These are phyloP conservation scores for Blastobasis lacticolella DNA, from an alignment of 2,888 invertebrate genomes.

Conservation along the genomic window DNA sequence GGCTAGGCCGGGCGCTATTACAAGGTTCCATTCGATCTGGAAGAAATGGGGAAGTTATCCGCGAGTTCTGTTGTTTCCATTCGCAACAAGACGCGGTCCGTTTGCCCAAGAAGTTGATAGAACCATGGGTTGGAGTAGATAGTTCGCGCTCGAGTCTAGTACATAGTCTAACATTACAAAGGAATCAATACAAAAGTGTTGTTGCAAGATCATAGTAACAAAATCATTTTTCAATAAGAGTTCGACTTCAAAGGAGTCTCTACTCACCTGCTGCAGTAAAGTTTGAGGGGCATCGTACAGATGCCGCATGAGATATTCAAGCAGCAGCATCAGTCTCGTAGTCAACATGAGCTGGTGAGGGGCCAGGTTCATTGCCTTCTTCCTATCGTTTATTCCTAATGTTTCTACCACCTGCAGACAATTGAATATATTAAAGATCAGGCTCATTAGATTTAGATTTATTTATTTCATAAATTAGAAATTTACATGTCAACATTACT, in stretches of 20 bases:
- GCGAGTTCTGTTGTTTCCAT: no score
- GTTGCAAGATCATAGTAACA: no score
- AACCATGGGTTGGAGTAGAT: no score
- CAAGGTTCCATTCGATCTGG: constrained; percentile 69
- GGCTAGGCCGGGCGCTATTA: constrained; percentile 59
- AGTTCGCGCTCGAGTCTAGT: no score
- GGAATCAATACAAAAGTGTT: no score
- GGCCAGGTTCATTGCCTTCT: constrained; percentile 44
- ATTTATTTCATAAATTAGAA: no score
- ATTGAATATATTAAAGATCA: background rate
- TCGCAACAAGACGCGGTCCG: no score
- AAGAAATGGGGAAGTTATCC: constrained; percentile 4
- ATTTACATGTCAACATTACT: no score
- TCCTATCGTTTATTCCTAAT: constrained; percentile 53
- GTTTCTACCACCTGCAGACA: constrained; percentile 57
- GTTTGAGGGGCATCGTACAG: constrained; percentile 93
- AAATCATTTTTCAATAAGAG: no score
- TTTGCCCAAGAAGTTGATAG: no score
- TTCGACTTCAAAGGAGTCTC: background rate
- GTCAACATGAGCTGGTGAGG: constrained; percentile 85
- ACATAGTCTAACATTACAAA: no score
- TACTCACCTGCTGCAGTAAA: constrained; percentile 85
- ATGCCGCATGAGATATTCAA: constrained; percentile 96
- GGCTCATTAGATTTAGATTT: no score
- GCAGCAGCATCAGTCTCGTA: constrained; percentile 86